phyloP scores from a whole-genome alignment of 2,113 vertebrate genomes.

The Pongo pygmaeus region DNA sequence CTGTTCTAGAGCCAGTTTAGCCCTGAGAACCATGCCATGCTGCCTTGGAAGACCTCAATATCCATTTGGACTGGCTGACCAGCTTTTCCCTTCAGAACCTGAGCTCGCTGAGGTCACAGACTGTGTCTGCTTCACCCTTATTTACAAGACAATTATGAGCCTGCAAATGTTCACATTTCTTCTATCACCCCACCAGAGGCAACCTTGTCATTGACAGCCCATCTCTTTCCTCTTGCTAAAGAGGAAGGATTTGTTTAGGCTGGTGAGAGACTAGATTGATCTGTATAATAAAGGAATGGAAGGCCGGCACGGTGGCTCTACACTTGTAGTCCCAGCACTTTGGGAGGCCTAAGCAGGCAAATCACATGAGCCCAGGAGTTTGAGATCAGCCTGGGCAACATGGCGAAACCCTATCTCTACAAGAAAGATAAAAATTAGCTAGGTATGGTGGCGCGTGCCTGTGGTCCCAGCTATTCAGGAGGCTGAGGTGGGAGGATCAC shows the following conservation, averaged over 20 bases:
- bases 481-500: no score
- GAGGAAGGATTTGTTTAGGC: not conserved
- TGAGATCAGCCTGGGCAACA: no score
- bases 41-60: not conserved
- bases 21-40: not conserved
- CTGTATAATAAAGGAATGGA: not conserved
- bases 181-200: not conserved
- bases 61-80: not conserved
- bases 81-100: not conserved
- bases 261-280: not conserved
- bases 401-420: no score
- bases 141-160: constrained; percentile 20
- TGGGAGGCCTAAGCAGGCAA: no score
- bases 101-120: not conserved
- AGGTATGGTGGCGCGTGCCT: no score
- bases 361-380: no score
- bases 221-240: not conserved
- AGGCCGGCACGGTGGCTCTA: no score
- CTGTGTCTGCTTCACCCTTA: not conserved
- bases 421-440: no score
- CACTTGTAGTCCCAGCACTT: no score
- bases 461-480: no score
- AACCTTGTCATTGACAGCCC: not conserved
- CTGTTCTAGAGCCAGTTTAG: not conserved
- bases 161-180: not conserved